Conservation (phyloP, 2,888 invertebrate species). For the Eumacrocentrus americanus region DNA sequence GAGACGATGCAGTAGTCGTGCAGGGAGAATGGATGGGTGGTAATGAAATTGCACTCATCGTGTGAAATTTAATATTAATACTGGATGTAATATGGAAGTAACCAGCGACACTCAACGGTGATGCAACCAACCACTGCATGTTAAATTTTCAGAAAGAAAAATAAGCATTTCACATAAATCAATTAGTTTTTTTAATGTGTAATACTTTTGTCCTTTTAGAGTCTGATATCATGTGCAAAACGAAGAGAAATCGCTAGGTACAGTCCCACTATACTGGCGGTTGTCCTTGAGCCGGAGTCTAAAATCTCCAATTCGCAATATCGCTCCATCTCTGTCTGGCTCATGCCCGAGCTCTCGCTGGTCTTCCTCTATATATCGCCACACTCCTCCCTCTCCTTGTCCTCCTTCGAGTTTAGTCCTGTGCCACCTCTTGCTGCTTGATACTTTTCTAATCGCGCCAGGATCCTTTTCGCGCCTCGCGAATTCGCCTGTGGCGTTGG, state of each 20-base stretch:
- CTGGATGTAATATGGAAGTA: slow-evolving; percentile 43
- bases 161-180: not conserved
- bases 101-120: not conserved
- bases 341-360: slow-evolving; percentile 8
- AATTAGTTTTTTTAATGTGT: not conserved
- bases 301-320: slow-evolving; percentile 32
- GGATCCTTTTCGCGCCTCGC: slow-evolving; percentile 56
- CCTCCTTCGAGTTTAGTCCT: slow-evolving; percentile 48
- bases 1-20: slow-evolving; percentile 36
- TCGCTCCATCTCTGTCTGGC: slow-evolving; percentile 35
- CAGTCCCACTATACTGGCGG: slow-evolving; percentile 12
- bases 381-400: slow-evolving; percentile 36
- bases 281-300: slow-evolving; percentile 29
- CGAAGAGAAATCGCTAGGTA: not conserved
- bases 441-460: slow-evolving; percentile 57
- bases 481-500: slow-evolving; percentile 43
- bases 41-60: slow-evolving; percentile 59
- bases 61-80: slow-evolving; percentile 60
- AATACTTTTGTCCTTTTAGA: too few relatives aligned
- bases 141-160: not conserved
- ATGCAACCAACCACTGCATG: not conserved
- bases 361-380: slow-evolving; percentile 16
- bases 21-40: slow-evolving; percentile 36
- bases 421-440: slow-evolving; percentile 54
- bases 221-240: too few relatives aligned